phyloP scores from a whole-genome alignment of 53 echinoderm and acorn worm genomes.

The Glandiceps talaboti region DNA sequence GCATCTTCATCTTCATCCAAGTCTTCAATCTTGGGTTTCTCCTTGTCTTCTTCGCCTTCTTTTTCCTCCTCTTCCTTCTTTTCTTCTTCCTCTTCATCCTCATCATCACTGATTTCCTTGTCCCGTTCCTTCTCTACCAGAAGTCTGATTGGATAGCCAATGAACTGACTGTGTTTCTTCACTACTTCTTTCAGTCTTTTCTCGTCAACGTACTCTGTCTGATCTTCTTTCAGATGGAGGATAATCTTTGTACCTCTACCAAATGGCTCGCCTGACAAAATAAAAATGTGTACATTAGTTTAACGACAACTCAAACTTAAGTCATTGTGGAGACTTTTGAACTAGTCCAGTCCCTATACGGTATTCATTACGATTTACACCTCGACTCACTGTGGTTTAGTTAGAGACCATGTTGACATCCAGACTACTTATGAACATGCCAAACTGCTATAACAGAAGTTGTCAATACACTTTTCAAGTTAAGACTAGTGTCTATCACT shows the following conservation, averaged over 20 bases:
- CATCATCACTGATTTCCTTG: slow-evolving; percentile 62
- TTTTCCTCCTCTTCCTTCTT: slow-evolving; percentile 3
- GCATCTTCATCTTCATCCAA: slow-evolving; percentile 7
- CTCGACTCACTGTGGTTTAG: too few species aligned
- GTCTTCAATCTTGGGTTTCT: slow-evolving; percentile 40
- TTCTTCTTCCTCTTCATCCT: slow-evolving; percentile 38
- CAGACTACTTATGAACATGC: too few species aligned
- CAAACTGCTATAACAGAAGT: too few species aligned
- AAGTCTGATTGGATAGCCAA: slow-evolving; percentile 85
- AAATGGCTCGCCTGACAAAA: not conserved
- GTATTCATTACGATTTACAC: too few species aligned
- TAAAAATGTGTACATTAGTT: too few species aligned
- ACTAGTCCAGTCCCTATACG: too few species aligned
- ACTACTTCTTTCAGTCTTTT: slow-evolving; percentile 69
- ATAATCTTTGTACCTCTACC: slow-evolving; percentile 67
- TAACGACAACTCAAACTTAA: too few species aligned
- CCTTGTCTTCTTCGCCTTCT: slow-evolving; percentile 7
- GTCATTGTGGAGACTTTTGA: too few species aligned
- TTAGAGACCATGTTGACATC: too few species aligned
- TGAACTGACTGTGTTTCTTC: slow-evolving; percentile 99
- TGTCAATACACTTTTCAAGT: too few species aligned
- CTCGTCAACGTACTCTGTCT: slow-evolving; percentile 68
- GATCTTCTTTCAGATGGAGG: slow-evolving; percentile 80
- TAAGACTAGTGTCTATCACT: too few species aligned
- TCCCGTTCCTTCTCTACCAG: slow-evolving; percentile 79